These are phyloP conservation scores for Pygmarrhopalites habei DNA, from an alignment of 1,140 invertebrate species.

Conservation along the genomic window DNA sequence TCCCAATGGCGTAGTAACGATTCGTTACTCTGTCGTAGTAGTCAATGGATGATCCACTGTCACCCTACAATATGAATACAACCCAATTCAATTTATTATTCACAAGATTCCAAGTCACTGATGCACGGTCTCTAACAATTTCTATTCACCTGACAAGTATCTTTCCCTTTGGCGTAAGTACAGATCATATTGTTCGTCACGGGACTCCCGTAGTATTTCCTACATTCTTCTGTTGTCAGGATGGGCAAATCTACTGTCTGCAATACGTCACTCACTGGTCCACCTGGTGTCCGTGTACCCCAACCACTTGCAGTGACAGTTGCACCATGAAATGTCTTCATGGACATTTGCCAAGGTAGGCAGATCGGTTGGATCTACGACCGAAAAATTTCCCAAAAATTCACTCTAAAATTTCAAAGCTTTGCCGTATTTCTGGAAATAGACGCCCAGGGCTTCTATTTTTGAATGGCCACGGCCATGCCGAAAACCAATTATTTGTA, in stretches of 20 bases:
- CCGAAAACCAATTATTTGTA: slow-evolving; percentile 10
- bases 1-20: slow-evolving; percentile 48
- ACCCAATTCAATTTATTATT: background rate
- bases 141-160: slow-evolving; percentile 14
- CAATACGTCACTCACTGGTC: slow-evolving; percentile 50
- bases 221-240: slow-evolving; percentile 49
- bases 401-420: too few species aligned
- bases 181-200: slow-evolving; percentile 56
- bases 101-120: too few species aligned
- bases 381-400: too few species aligned
- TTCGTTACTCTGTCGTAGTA: slow-evolving; percentile 48
- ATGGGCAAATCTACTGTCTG: slow-evolving; percentile 55
- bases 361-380: slow-evolving; percentile 20
- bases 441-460: too few species aligned
- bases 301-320: slow-evolving; percentile 11
- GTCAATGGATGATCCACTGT: slow-evolving; percentile 61
- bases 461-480: too few species aligned
- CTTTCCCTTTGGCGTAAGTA: slow-evolving; percentile 48
- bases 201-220: slow-evolving; percentile 37
- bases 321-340: slow-evolving; percentile 3
- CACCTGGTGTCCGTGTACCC: slow-evolving; percentile 42
- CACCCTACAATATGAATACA: slow-evolving; percentile 47
- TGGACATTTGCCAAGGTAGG: slow-evolving; percentile 24
- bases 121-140: too few species aligned
- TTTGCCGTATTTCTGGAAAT: too few species aligned